These are phyloP conservation scores for Eumacrocentrus americanus DNA, from an alignment of 2,888 invertebrate genomes.

Conservation along the genomic window DNA sequence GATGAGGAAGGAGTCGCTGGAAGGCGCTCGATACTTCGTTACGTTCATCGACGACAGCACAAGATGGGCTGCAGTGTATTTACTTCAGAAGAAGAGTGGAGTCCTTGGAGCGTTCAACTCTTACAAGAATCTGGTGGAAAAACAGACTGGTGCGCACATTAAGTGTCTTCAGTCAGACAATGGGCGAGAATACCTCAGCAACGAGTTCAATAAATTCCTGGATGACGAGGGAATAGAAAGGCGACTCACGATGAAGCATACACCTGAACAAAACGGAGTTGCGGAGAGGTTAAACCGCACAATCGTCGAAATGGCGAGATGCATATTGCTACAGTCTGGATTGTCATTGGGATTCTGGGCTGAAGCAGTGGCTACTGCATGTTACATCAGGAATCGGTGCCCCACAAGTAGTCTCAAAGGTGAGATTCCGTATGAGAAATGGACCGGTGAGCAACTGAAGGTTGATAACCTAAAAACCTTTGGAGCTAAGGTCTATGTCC, in stretches of 20 bases:
- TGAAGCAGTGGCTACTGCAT: slow-evolving; percentile 33
- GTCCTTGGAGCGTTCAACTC: no score
- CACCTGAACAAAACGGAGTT: slow-evolving; percentile 38
- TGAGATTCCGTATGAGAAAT: slow-evolving; percentile 25
- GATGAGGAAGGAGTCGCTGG: no score
- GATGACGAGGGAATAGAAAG: slow-evolving; percentile 18
- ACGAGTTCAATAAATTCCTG: slow-evolving; percentile 12
- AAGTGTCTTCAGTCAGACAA: slow-evolving; percentile 31
- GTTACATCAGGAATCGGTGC: slow-evolving; percentile 30
- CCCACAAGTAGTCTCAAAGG: slow-evolving; percentile 24
- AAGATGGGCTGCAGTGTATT: no score
- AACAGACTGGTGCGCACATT: no score
- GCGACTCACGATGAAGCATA: slow-evolving; percentile 29
- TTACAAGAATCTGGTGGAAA: no score
- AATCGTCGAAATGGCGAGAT: slow-evolving; percentile 40
- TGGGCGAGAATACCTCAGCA: slow-evolving; percentile 23
- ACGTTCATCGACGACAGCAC: no score
- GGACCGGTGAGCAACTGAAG: slow-evolving; percentile 18
- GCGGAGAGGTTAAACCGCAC: slow-evolving; percentile 39
- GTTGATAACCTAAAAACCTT: slow-evolving; percentile 6
- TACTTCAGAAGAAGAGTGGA: no score
- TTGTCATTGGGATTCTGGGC: slow-evolving; percentile 42
- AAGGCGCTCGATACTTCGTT: no score
- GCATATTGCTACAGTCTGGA: slow-evolving; percentile 35
- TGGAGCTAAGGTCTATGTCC: slow-evolving; percentile 5